Evolutionary conservation across 2,888 invertebrate genomes (phyloP).

Genomic region (Cephus runcator): DNA sequence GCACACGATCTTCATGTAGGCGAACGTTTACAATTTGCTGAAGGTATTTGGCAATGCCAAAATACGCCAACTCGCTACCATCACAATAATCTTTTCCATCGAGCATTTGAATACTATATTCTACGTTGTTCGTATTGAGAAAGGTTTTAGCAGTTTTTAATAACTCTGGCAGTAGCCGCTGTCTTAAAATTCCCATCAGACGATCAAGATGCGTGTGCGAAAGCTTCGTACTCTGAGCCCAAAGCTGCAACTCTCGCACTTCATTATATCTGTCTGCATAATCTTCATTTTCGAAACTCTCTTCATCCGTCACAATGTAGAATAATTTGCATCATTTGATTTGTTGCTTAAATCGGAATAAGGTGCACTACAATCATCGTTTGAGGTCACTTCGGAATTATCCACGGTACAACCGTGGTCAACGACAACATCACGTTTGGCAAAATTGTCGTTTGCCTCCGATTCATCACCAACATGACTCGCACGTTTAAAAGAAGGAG

Average conservation of each 20-base stretch:
- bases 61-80: constrained; percentile 22
- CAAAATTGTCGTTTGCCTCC: too few species aligned
- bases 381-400: too few species aligned
- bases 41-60: constrained; percentile 21
- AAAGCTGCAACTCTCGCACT: constrained; percentile 16
- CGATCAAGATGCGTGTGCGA: constrained; percentile 15
- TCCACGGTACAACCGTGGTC: too few species aligned
- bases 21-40: constrained; percentile 20
- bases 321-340: too few species aligned
- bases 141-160: constrained; percentile 29
- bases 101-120: constrained; percentile 11
- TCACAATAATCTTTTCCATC: constrained; percentile 7
- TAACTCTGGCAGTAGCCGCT: constrained; percentile 23
- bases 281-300: neutral
- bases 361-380: too few species aligned
- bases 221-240: constrained; percentile 19
- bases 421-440: too few species aligned
- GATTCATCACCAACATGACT: too few species aligned
- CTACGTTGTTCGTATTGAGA: constrained; percentile 3
- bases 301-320: neutral
- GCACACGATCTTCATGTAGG: constrained; percentile 17
- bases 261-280: neutral
- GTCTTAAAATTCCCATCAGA: constrained; percentile 18
- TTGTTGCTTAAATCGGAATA: too few species aligned
- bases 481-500: too few species aligned